Conservation (phyloP, 2,888 invertebrate species). For the Drosophila borealis region DNA sequence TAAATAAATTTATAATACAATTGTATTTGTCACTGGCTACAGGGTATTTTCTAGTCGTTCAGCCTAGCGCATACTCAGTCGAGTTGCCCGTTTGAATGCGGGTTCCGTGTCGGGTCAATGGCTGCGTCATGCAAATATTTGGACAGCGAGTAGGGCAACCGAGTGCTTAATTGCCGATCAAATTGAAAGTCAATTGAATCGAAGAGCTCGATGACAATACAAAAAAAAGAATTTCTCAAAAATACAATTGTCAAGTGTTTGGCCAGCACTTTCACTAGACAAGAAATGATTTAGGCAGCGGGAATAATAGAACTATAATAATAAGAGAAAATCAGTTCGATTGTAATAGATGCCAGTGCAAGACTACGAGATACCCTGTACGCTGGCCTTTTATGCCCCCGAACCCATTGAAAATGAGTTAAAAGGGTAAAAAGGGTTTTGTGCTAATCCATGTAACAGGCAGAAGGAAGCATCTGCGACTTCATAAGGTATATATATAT, state of each 20-base stretch:
- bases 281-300: not conserved
- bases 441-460: too few relatives aligned
- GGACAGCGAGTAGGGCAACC: conserved; percentile 21
- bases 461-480: too few relatives aligned
- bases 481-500: too few relatives aligned
- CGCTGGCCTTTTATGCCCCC: not conserved
- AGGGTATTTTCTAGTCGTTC: not conserved
- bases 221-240: conserved; percentile 13
- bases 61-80: not conserved
- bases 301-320: conserved; percentile 7
- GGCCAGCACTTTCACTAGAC: conserved; percentile 21
- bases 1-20: too few relatives aligned
- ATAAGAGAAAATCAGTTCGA: not conserved
- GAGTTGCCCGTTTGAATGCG: conserved; percentile 1
- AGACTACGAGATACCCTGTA: not conserved
- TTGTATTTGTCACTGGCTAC: not conserved
- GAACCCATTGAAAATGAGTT: too few relatives aligned
- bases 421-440: too few relatives aligned
- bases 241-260: conserved; percentile 14
- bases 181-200: conserved; percentile 55
- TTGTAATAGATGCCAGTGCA: not conserved
- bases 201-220: conserved; percentile 34
- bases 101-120: conserved; percentile 53
- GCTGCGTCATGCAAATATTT: conserved; percentile 56
- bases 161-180: conserved; percentile 38